Evolutionary conservation across 53 echinoderm and acorn worm species (phyloP), one percentile per base, ranked within the genome.

Genomic region (Echinarachnius parma): DNA sequence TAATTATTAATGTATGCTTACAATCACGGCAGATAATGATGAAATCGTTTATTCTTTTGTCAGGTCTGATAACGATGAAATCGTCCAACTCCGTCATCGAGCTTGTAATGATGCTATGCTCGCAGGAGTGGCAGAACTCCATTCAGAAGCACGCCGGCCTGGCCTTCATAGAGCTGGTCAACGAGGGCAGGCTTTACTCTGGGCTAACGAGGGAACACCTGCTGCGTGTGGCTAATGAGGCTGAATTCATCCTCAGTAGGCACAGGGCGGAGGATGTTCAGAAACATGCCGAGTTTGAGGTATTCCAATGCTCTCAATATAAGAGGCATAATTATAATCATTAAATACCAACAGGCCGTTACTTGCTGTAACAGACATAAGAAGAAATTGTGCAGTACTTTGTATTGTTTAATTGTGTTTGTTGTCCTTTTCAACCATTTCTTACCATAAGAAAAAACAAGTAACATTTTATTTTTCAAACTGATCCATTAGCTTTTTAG

Each of bases 41-140:
- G n/a, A n/a, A n/a, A n/a, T n/a, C n/a, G n/a, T n/a, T n/a, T n/a
- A n/a, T n/a, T n/a, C n/a, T n/a, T n/a, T n/a, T n/a, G n/a, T 3
- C 62, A 98, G 98, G 98, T 44, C 83, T 98, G 46, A 85, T 98
- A 18, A 98, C 92, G 16, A 98, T 98, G 98, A 98, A 98, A 42
- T 98, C 98, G 14, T 98, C 98, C 55, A 98, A 98, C 87, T 98
- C 98, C 2, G 98, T 98, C 35, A 92, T 98, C 14, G 98, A 98
- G 66, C 76, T 98, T 4, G 98, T 98, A 42, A 98, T 98, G 98
- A 91, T 98, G 91, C 88, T 98, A 34, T 98, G 98, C 68, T 98
- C 98, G 5, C 98, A 98, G 78, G 98, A 98, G 75, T 98, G 98
- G 98, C 98, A 98, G 81, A 98, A 98, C 71, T 98, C 98, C 36